These are phyloP conservation scores for Caenorhabditis sinica DNA, from an alignment of 2,888 invertebrate genomes.

Conservation along the genomic window DNA sequence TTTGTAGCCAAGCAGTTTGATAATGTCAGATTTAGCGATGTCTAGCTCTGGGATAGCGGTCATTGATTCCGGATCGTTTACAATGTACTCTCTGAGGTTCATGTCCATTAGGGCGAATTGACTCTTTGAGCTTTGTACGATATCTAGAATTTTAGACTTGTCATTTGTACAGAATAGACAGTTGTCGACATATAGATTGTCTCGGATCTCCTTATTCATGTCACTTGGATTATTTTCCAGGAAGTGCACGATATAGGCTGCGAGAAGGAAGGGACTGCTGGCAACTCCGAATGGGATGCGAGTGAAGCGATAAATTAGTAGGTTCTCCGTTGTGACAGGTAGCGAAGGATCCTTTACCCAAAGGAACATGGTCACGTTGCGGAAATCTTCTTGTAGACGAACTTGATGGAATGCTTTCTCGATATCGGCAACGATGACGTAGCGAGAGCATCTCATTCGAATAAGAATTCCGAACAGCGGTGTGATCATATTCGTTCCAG, in stretches of 20 bases:
- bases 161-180: too few relatives aligned
- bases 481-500: slow-evolving; percentile 5
- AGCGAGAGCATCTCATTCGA: background rate
- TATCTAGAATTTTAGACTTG: too few relatives aligned
- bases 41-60: too few relatives aligned
- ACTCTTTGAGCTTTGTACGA: too few relatives aligned
- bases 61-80: too few relatives aligned
- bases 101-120: too few relatives aligned
- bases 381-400: background rate
- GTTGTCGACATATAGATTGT: too few relatives aligned
- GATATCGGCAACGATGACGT: slow-evolving; percentile 17
- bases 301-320: slow-evolving; percentile 16
- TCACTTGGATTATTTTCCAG: background rate
- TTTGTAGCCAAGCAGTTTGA: too few relatives aligned
- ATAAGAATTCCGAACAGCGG: slow-evolving; percentile 16
- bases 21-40: too few relatives aligned
- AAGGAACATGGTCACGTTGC: slow-evolving; percentile 16
- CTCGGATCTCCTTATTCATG: background rate
- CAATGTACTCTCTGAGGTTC: too few relatives aligned
- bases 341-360: slow-evolving; percentile 37
- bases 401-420: slow-evolving; percentile 44
- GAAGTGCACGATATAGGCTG: slow-evolving; percentile 36
- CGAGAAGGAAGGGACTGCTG: slow-evolving; percentile 67
- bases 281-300: slow-evolving; percentile 63
- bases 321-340: slow-evolving; percentile 21